phyloP scores from a whole-genome alignment of 2,888 invertebrate genomes.

The Dicranocentrus wangi region DNA sequence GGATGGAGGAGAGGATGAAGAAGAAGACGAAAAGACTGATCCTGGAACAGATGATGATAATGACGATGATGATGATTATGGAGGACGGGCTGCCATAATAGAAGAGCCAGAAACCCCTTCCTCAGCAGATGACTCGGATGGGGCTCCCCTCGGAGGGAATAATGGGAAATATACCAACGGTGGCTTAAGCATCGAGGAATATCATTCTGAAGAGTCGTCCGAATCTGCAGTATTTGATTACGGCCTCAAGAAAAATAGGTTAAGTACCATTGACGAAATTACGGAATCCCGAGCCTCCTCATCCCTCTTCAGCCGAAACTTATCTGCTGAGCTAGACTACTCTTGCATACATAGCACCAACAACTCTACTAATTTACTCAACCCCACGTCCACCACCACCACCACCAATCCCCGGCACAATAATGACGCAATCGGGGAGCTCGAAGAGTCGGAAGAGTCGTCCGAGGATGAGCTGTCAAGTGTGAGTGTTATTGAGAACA shows the following conservation, averaged over 20 bases:
- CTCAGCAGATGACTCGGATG: constrained; percentile 70
- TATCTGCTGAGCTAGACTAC: constrained; percentile 43
- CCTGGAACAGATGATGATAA: constrained; percentile 65
- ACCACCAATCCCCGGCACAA: background rate
- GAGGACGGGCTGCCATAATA: constrained; percentile 65
- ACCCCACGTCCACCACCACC: constrained; percentile 17
- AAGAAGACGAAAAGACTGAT: constrained; percentile 72
- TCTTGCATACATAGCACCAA: too few relatives aligned
- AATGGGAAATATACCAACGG: constrained; percentile 44
- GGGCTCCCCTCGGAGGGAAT: constrained; percentile 63
- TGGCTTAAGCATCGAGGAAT: constrained; percentile 70
- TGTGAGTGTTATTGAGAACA: constrained; percentile 72
- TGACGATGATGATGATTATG: constrained; percentile 73
- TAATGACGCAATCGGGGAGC: constrained; percentile 48
- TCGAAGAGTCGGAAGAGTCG: constrained; percentile 59
- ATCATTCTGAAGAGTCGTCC: constrained; percentile 63
- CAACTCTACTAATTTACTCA: constrained; percentile 43
- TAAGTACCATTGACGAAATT: constrained; percentile 72
- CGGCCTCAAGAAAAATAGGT: constrained; percentile 62
- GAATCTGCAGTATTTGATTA: constrained; percentile 59
- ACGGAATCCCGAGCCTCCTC: constrained; percentile 67
- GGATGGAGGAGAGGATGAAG: constrained; percentile 68
- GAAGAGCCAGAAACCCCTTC: constrained; percentile 72
- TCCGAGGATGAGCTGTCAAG: constrained; percentile 70
- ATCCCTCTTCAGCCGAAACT: constrained; percentile 52